phyloP scores from a whole-genome alignment of 2,113 vertebrate genomes.

The Tapirus terrestris region DNA sequence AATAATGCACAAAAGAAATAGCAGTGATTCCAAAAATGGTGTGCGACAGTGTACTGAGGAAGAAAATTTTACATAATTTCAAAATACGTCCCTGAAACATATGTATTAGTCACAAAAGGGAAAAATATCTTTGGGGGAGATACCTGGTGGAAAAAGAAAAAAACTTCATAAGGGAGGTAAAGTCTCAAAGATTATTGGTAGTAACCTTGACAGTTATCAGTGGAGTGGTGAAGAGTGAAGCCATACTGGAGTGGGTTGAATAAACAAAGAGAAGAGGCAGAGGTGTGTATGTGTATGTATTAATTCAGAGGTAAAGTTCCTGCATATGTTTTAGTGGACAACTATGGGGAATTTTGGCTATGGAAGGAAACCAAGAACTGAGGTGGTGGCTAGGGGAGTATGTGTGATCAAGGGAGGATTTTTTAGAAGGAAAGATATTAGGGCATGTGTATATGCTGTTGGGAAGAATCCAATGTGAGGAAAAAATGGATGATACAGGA shows the following conservation, averaged over 20 bases:
- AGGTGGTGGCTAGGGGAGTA: not conserved
- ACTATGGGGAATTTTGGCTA: not conserved
- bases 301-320: constrained; percentile 8
- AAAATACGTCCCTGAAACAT: not conserved
- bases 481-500: not conserved
- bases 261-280: not conserved
- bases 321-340: not conserved
- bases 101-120: constrained; percentile 14
- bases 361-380: not conserved
- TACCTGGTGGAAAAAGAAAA: not conserved
- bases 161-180: not conserved
- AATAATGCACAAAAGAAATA: not conserved
- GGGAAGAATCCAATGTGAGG: not conserved
- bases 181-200: not conserved
- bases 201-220: not conserved
- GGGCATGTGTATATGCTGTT: not conserved
- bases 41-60: not conserved
- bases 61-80: not conserved
- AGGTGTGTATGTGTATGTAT: not conserved
- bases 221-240: not conserved
- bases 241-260: not conserved
- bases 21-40: not conserved
- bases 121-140: not conserved
- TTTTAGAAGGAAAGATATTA: not conserved
- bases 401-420: not conserved